Percentiles rank a stretch among this genome's conserved stretches.
These are phyloP conservation scores for Notodonta dromedarius DNA, from an alignment of 2,888 invertebrate genomes.

Conservation along the genomic window DNA sequence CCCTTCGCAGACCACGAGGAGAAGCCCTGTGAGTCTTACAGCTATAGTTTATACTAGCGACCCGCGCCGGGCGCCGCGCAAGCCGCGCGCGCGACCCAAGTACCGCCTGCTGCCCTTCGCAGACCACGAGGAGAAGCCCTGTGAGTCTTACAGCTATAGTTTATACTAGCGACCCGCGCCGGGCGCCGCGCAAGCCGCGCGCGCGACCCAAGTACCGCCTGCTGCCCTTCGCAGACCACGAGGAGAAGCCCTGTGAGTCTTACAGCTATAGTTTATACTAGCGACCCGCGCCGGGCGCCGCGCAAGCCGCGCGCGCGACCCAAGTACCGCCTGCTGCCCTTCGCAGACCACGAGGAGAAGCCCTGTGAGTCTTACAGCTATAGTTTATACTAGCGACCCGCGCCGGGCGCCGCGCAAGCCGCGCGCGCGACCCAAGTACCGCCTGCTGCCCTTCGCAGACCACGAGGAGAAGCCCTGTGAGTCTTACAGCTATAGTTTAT, in stretches of 20 bases:
- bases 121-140: slow-evolving; percentile 88
- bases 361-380: slow-evolving; percentile 80
- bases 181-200: slow-evolving; percentile 74
- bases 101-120: slow-evolving; percentile 89
- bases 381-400: too few relatives aligned
- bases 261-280: slow-evolving; percentile 25
- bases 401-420: slow-evolving; percentile 71
- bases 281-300: slow-evolving; percentile 64
- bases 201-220: slow-evolving; percentile 86
- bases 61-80: slow-evolving; percentile 67
- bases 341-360: slow-evolving; percentile 88
- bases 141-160: slow-evolving; percentile 70
- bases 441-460: slow-evolving; percentile 89
- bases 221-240: slow-evolving; percentile 88
- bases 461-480: slow-evolving; percentile 88
- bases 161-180: too few relatives aligned
- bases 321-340: slow-evolving; percentile 89
- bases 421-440: slow-evolving; percentile 84
- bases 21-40: slow-evolving; percentile 83
- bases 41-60: too few relatives aligned
- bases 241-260: slow-evolving; percentile 87
- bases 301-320: slow-evolving; percentile 81
- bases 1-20: slow-evolving; percentile 89
- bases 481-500: slow-evolving; percentile 49
- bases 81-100: slow-evolving; percentile 83